A percentile compares a stretch with the other conserved stretches of the same genome.
phyloP scores from a whole-genome alignment of 2,888 invertebrate genomes.

The Lingula anatina region DNA sequence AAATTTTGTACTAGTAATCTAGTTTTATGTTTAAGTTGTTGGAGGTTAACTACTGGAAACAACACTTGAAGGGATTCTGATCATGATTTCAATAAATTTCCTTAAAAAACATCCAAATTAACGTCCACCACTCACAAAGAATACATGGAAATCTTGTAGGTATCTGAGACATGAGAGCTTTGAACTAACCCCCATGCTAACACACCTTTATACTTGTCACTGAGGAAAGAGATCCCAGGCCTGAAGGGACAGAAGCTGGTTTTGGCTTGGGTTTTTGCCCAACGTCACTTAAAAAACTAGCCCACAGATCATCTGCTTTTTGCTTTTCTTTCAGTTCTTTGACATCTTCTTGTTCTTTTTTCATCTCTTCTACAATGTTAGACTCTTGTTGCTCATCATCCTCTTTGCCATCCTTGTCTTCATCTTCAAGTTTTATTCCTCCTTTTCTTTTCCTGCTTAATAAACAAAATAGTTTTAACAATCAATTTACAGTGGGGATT shows the following conservation, averaged over 20 bases:
- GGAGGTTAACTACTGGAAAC: not conserved
- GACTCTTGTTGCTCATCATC: too few relatives aligned
- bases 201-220: conserved; percentile 12
- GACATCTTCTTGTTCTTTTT: conserved; percentile 22
- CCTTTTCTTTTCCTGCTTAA: too few relatives aligned
- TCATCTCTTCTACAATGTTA: too few relatives aligned
- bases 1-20: not conserved
- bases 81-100: too few relatives aligned
- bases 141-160: too few relatives aligned
- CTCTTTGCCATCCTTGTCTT: too few relatives aligned
- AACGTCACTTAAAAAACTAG: conserved; percentile 48
- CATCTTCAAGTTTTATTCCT: too few relatives aligned
- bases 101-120: too few relatives aligned
- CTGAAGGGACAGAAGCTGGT: conserved; percentile 8
- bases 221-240: conserved; percentile 5
- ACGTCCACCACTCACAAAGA: too few relatives aligned
- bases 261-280: conserved; percentile 25
- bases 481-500: too few relatives aligned
- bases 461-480: too few relatives aligned
- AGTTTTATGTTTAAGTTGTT: not conserved
- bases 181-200: not conserved
- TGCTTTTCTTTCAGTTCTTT: conserved; percentile 42
- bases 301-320: conserved; percentile 45
- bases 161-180: not conserved
- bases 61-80: too few relatives aligned